Evolutionary conservation across 2,797 vertebrate genomes (phyloP).

Genomic region (Lithobates pipiens): DNA sequence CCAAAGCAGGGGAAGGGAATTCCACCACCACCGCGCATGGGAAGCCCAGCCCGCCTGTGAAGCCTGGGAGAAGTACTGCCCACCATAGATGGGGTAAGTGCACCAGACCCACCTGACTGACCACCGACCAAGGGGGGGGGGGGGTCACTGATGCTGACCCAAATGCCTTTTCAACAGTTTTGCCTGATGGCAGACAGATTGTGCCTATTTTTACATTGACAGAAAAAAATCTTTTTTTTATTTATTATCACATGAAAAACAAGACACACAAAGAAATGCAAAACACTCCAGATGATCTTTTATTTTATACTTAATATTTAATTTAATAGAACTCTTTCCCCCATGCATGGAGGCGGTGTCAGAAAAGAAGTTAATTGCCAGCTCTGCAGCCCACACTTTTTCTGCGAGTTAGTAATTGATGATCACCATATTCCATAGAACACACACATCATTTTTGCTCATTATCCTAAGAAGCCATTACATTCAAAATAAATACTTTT

Average conservation of each 20-base stretch:
- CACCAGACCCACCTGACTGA: too few relatives aligned
- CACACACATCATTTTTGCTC: background rate
- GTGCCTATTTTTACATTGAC: too few relatives aligned
- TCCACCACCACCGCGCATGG: too few relatives aligned
- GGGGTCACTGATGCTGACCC: too few relatives aligned
- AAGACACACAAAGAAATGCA: background rate
- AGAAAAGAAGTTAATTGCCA: conserved; percentile 19
- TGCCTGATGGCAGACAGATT: too few relatives aligned
- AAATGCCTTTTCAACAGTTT: too few relatives aligned
- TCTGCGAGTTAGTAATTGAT: conserved; percentile 16
- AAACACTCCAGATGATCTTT: background rate
- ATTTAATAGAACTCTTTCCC: conserved; percentile 19
- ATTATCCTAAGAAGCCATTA: background rate
- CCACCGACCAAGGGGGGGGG: too few relatives aligned
- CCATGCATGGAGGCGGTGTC: conserved; percentile 30
- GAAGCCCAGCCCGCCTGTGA: too few relatives aligned
- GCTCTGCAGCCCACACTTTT: conserved; percentile 31
- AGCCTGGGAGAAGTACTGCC: too few relatives aligned
- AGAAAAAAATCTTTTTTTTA: too few relatives aligned
- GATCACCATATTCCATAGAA: conserved; percentile 13
- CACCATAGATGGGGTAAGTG: too few relatives aligned
- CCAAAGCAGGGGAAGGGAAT: too few relatives aligned
- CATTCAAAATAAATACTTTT: background rate
- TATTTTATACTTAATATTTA: background rate
- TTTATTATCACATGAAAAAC: background rate